These are phyloP conservation scores for Scartelaos histophorus DNA, from an alignment of 2,113 vertebrate genomes.

Conservation along the genomic window DNA sequence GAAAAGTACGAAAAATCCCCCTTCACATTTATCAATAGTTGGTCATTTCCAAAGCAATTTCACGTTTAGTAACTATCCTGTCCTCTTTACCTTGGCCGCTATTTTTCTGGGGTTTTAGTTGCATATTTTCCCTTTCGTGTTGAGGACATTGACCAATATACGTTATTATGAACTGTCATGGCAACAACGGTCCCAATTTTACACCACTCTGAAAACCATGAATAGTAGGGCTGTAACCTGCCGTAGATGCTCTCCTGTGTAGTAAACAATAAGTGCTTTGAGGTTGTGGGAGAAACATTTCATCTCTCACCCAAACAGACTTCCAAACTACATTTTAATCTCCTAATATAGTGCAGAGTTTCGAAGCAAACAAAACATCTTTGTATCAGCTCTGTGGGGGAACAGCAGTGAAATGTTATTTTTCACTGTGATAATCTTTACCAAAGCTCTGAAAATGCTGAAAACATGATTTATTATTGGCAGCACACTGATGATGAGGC, in stretches of 20 bases:
- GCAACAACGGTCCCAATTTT: neutral
- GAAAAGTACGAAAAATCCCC: too few relatives aligned
- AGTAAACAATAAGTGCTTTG: neutral
- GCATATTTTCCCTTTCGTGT: too few relatives aligned
- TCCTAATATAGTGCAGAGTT: constrained; percentile 1
- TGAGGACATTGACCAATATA: too few relatives aligned
- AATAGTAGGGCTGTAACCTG: neutral
- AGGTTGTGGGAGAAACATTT: neutral
- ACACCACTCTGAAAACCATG: neutral
- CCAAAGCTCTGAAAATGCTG: constrained; percentile 14
- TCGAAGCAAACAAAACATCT: neutral
- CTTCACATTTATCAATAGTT: too few relatives aligned
- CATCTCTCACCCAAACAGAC: neutral
- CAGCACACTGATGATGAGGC: constrained; percentile 29
- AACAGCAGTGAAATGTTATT: constrained; percentile 16
- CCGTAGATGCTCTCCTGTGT: neutral
- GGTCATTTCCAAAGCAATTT: neutral
- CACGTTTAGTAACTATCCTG: neutral
- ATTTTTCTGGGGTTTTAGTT: neutral
- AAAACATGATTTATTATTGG: constrained; percentile 30
- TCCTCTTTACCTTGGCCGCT: neutral
- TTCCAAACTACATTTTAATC: neutral
- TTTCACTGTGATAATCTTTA: constrained; percentile 1
- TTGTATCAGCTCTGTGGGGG: neutral
- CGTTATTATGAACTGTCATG: neutral